These are phyloP conservation scores for Sebastiscus tertius DNA, from an alignment of 2,797 vertebrate genomes.

Conservation along the genomic window DNA sequence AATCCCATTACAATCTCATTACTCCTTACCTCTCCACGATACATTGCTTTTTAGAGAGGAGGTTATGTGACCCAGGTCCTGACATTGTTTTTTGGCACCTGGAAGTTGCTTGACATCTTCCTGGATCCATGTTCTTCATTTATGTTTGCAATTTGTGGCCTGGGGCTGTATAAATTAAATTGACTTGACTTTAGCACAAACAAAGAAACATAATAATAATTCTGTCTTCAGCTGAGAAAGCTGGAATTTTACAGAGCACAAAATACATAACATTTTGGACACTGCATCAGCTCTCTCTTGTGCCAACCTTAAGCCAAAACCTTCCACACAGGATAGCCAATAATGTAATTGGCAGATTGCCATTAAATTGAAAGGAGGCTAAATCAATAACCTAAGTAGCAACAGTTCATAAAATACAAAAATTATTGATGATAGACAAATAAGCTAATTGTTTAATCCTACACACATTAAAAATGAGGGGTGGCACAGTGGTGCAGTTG, in stretches of 20 bases:
- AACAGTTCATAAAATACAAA: constrained; percentile 2
- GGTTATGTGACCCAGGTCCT: neutral
- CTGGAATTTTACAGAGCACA: neutral
- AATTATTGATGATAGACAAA: neutral
- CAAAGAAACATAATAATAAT: neutral
- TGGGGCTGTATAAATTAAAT: neutral
- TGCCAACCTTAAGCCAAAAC: neutral
- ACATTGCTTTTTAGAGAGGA: neutral
- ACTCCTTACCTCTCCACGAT: neutral
- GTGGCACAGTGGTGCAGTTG: too few relatives aligned
- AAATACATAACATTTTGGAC: neutral
- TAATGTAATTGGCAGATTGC: neutral
- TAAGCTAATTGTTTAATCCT: neutral
- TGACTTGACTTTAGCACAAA: neutral
- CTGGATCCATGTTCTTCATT: neutral
- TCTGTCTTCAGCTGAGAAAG: neutral
- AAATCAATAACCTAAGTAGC: neutral
- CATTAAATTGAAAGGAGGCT: neutral
- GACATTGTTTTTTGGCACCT: neutral
- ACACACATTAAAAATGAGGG: neutral
- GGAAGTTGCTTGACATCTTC: neutral
- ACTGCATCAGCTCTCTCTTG: neutral
- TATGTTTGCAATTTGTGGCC: neutral
- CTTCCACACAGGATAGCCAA: neutral
- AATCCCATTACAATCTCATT: neutral